Evolutionary conservation across 92 coral and sea anemone species (phyloP).

Genomic region (Paramuricea clavata): DNA sequence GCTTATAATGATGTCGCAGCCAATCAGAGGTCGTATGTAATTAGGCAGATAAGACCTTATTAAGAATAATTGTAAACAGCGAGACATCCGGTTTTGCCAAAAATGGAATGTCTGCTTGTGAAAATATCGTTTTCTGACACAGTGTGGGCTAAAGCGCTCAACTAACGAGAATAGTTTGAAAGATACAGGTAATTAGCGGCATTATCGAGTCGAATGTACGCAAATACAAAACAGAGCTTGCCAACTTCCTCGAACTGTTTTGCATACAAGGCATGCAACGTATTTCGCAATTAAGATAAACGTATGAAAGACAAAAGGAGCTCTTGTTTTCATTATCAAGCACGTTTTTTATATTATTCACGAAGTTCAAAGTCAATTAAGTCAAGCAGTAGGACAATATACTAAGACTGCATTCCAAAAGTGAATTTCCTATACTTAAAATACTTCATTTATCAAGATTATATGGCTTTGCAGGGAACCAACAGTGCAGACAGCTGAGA

Average conservation of each 20-base stretch:
- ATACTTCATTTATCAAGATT: too few species aligned
- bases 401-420: not conserved
- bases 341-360: not conserved
- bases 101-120: not conserved
- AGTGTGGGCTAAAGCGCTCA: too few species aligned
- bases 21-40: conserved; percentile 46
- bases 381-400: not conserved
- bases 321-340: not conserved
- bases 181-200: conserved; percentile 1
- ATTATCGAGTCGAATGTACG: not conserved
- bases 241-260: not conserved
- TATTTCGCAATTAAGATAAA: not conserved
- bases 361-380: not conserved
- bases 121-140: not conserved
- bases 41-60: conserved; percentile 52
- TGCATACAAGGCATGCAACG: not conserved
- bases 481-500: too few species aligned
- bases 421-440: too few species aligned
- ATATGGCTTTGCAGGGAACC: too few species aligned
- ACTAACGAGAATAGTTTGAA: conserved; percentile 2
- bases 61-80: conserved; percentile 57
- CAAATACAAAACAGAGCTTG: not conserved
- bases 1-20: conserved; percentile 47
- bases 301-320: not conserved
- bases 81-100: conserved; percentile 35